Percentiles rank a stretch among this genome's conserved stretches.
Conservation (phyloP, 2,888 invertebrate species). For the Gnatocerus cornutus region DNA sequence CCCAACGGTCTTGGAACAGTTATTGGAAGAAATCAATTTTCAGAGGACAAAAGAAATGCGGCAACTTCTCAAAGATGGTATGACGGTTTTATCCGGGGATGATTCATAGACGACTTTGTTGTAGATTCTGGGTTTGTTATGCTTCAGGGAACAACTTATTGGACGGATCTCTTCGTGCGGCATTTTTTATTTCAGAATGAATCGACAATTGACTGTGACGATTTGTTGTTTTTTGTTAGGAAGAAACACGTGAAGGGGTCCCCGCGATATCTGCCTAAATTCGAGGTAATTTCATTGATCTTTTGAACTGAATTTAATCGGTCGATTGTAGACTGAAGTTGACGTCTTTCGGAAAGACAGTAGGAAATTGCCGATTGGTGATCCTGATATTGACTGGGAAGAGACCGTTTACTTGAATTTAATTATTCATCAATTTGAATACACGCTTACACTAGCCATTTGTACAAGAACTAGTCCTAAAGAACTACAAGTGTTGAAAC, state of each 20-base stretch:
- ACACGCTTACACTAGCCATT: conserved; percentile 96
- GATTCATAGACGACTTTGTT: conserved; percentile 57
- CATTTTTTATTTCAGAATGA: conserved; percentile 95
- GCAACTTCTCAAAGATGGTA: conserved; percentile 90
- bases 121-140: conserved; percentile 93
- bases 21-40: conserved; percentile 93
- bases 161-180: conserved; percentile 95
- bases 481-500: conserved; percentile 94
- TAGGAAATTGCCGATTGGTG: conserved; percentile 95
- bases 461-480: conserved; percentile 98
- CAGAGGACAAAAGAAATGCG: conserved; percentile 94
- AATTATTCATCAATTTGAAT: conserved; percentile 98
- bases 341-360: conserved; percentile 99
- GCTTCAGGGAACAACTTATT: conserved; percentile 93
- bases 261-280: conserved; percentile 90
- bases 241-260: conserved; percentile 92
- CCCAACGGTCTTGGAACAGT: conserved; percentile 86
- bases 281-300: conserved; percentile 77
- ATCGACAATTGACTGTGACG: conserved; percentile 92
- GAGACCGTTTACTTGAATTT: conserved; percentile 99
- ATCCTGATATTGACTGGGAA: conserved; percentile 98
- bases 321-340: conserved; percentile 84
- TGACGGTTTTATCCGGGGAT: neutral
- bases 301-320: neutral
- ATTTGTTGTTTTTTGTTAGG: conserved; percentile 95